Percentiles rank a stretch among this genome's conserved stretches.
phyloP scores from a whole-genome alignment of 2,113 vertebrate genomes.

The Athene noctua region DNA sequence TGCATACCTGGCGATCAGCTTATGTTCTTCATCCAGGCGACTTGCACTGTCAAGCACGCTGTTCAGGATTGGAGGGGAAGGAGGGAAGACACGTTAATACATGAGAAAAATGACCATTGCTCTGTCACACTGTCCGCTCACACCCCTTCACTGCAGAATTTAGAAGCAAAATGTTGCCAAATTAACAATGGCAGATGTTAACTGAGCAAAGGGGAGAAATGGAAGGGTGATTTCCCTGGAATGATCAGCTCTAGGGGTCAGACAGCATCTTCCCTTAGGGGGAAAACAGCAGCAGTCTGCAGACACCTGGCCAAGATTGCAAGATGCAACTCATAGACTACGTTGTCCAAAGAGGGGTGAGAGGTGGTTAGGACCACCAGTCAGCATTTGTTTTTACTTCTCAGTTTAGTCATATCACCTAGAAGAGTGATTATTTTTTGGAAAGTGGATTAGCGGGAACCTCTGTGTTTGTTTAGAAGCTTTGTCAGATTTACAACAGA shows the following conservation, averaged over 20 bases:
- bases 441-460: neutral
- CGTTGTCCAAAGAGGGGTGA: neutral
- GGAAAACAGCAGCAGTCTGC: neutral
- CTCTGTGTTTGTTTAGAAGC: neutral
- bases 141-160: neutral
- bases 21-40: conserved; percentile 96
- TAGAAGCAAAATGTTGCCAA: neutral
- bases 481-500: neutral
- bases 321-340: neutral
- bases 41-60: conserved; percentile 91
- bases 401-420: fast-evolving
- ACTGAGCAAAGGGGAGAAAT: neutral
- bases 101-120: fast-evolving
- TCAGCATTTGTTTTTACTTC: neutral
- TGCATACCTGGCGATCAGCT: conserved; percentile 96
- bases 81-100: neutral
- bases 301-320: neutral
- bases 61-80: neutral
- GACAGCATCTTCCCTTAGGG: neutral
- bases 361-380: neutral
- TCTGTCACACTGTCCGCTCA: neutral
- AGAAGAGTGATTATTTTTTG: neutral
- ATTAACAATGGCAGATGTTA: neutral
- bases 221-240: neutral
- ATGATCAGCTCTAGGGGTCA: neutral